phyloP scores from a whole-genome alignment of 1,140 invertebrate genomes.

The Bombus superbus region DNA sequence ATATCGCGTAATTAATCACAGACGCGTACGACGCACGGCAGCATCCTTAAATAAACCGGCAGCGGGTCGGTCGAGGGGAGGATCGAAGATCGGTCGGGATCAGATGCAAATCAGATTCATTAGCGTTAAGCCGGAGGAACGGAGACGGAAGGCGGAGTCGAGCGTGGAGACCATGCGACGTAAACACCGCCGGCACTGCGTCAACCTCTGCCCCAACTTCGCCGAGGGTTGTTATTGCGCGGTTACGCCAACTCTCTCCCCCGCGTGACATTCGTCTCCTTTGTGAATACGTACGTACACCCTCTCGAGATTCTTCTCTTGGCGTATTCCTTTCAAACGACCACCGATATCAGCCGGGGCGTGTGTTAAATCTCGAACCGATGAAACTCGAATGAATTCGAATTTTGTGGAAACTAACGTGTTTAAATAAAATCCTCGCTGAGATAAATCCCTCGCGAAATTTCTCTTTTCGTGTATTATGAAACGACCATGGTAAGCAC shows the following conservation, averaged over 20 bases:
- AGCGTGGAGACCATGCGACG: constrained; percentile 59
- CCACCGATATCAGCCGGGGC: not conserved
- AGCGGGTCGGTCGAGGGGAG: constrained; percentile 59
- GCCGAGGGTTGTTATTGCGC: constrained; percentile 73
- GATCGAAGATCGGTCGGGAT: constrained; percentile 78
- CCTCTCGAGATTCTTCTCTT: constrained; percentile 34
- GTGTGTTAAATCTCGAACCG: not conserved
- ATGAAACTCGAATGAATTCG: not conserved
- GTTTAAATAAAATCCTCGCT: too few species aligned
- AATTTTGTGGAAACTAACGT: not conserved
- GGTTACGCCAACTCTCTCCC: constrained; percentile 65
- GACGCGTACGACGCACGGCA: constrained; percentile 49
- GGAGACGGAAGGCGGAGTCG: constrained; percentile 47
- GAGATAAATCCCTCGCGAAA: too few species aligned
- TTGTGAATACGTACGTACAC: constrained; percentile 34
- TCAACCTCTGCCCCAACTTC: constrained; percentile 57
- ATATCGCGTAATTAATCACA: constrained; percentile 65
- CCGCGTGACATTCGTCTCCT: constrained; percentile 48
- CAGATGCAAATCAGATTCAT: constrained; percentile 83
- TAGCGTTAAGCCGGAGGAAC: constrained; percentile 75
- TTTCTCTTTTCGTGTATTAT: too few species aligned
- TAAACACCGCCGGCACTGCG: constrained; percentile 72
- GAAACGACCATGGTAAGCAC: too few species aligned
- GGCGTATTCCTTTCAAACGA: not conserved
- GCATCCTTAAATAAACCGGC: constrained; percentile 77